Percentiles rank a stretch among this genome's conserved stretches.
Conservation (phyloP, 1,140 invertebrate genomes). For the Lasioglossum albipes region DNA sequence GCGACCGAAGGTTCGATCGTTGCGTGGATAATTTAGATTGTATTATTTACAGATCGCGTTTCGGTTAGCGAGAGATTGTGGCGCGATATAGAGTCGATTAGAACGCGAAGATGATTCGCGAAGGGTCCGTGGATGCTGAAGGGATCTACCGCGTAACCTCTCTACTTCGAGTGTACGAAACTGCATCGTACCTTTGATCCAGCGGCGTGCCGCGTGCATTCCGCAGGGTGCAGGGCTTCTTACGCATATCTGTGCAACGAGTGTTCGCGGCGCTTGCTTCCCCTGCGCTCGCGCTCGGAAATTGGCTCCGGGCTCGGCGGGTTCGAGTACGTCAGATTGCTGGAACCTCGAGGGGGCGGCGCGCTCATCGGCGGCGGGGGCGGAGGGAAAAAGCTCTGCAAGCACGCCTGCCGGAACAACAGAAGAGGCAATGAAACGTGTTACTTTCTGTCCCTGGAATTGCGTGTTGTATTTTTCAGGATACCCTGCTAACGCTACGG, state of each 20-base stretch:
- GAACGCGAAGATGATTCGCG: conserved; percentile 6
- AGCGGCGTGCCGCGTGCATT: conserved; percentile 16
- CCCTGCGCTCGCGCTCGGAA: conserved; percentile 73
- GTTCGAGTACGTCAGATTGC: conserved; percentile 78
- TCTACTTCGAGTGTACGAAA: conserved; percentile 30
- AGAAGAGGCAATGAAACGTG: conserved; percentile 11
- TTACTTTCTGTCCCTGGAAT: not conserved
- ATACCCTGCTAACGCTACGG: too few relatives aligned
- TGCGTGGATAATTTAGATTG: too few relatives aligned
- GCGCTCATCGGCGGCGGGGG: conserved; percentile 78
- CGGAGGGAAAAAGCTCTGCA: conserved; percentile 80
- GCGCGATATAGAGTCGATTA: not conserved
- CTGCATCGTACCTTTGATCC: conserved; percentile 53
- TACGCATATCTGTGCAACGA: conserved; percentile 78
- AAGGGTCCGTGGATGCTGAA: conserved; percentile 32
- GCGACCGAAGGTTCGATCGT: not conserved
- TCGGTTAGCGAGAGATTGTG: not conserved
- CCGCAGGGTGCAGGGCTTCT: conserved; percentile 53
- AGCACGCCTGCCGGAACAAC: conserved; percentile 73
- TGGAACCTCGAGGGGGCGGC: conserved; percentile 75
- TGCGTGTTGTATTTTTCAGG: too few relatives aligned
- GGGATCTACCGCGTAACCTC: conserved; percentile 26
- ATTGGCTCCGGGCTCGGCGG: conserved; percentile 79
- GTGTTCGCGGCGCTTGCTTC: conserved; percentile 78
- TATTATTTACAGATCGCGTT: conserved; percentile 4